These are phyloP conservation scores for Volucella inanis DNA, from an alignment of 2,888 invertebrate genomes.

Conservation along the genomic window DNA sequence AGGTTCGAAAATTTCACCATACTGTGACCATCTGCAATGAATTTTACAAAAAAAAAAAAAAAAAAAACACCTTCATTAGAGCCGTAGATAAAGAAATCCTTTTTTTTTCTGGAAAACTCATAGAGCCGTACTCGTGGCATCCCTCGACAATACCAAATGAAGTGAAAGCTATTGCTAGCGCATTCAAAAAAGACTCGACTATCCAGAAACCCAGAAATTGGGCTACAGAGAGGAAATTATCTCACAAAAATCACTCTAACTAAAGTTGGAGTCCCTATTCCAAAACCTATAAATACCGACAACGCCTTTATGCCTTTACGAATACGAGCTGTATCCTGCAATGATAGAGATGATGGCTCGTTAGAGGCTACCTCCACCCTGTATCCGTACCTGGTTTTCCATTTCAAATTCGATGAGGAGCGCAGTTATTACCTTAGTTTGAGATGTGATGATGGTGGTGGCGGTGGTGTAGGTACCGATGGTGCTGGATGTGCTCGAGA, in stretches of 20 bases:
- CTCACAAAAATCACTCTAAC: background rate
- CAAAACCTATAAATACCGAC: slow-evolving; percentile 3
- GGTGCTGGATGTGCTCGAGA: no score
- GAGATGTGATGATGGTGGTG: background rate
- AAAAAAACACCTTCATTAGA: background rate
- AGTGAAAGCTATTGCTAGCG: slow-evolving; percentile 41
- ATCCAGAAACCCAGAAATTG: no score
- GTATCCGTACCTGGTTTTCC: slow-evolving; percentile 26
- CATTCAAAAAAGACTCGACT: slow-evolving; percentile 14
- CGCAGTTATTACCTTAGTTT: slow-evolving; percentile 34
- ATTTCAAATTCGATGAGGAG: slow-evolving; percentile 51
- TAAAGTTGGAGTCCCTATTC: background rate
- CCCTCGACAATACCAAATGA: slow-evolving; percentile 44
- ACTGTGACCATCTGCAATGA: slow-evolving; percentile 68
- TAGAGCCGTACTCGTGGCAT: background rate
- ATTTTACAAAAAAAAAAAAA: slow-evolving; percentile 44
- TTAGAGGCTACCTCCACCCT: slow-evolving; percentile 36
- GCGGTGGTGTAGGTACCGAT: no score
- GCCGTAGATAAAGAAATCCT: slow-evolving; percentile 2
- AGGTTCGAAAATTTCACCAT: slow-evolving; percentile 5
- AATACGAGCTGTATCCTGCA: slow-evolving; percentile 5
- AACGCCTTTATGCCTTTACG: background rate
- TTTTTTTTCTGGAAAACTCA: slow-evolving; percentile 16
- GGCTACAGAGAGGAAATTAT: slow-evolving; percentile 27
- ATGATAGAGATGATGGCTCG: slow-evolving; percentile 38